Evolutionary conservation across 2,888 invertebrate genomes (phyloP).

Genomic region (Pheosia tremula): DNA sequence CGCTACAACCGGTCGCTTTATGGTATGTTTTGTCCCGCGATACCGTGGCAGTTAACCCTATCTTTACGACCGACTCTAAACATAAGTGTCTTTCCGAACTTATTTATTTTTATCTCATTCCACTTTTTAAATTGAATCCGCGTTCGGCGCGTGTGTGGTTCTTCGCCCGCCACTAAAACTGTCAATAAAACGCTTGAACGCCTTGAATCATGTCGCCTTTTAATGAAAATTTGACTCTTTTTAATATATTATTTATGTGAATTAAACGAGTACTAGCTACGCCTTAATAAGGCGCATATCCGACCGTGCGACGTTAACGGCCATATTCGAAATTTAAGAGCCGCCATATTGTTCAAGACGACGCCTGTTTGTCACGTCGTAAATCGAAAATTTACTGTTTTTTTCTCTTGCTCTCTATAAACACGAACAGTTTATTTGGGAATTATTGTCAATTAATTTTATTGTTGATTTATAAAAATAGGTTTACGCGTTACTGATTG

Average conservation of each 20-base stretch:
- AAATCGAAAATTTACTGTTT: slow-evolving; percentile 63
- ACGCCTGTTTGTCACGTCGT: slow-evolving; percentile 70
- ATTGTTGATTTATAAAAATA: slow-evolving; percentile 41
- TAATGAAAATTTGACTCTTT: slow-evolving; percentile 78
- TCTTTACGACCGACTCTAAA: slow-evolving; percentile 83
- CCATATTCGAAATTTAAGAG: slow-evolving; percentile 65
- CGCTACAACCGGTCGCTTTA: slow-evolving; percentile 78
- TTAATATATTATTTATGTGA: slow-evolving; percentile 74
- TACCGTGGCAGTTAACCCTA: slow-evolving; percentile 82
- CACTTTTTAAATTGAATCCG: slow-evolving; percentile 83
- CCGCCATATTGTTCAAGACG: slow-evolving; percentile 58
- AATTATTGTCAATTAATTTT: slow-evolving; percentile 48
- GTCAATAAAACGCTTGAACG: slow-evolving; percentile 74
- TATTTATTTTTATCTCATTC: slow-evolving; percentile 84
- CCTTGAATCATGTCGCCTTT: slow-evolving; percentile 67
- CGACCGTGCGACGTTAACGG: slow-evolving; percentile 58
- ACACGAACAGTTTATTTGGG: slow-evolving; percentile 28
- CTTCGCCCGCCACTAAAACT: slow-evolving; percentile 73
- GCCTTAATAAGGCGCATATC: slow-evolving; percentile 69
- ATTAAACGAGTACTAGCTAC: slow-evolving; percentile 68
- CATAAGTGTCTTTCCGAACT: slow-evolving; percentile 82
- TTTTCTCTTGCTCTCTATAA: slow-evolving; percentile 35
- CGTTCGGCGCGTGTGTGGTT: slow-evolving; percentile 80
- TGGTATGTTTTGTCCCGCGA: slow-evolving; percentile 81
- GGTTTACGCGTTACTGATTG: slow-evolving; percentile 25